A percentile compares a stretch with the other conserved stretches of the same genome.
These are phyloP conservation scores for Macropodus opercularis DNA, from an alignment of 2,797 vertebrate species.

Conservation along the genomic window DNA sequence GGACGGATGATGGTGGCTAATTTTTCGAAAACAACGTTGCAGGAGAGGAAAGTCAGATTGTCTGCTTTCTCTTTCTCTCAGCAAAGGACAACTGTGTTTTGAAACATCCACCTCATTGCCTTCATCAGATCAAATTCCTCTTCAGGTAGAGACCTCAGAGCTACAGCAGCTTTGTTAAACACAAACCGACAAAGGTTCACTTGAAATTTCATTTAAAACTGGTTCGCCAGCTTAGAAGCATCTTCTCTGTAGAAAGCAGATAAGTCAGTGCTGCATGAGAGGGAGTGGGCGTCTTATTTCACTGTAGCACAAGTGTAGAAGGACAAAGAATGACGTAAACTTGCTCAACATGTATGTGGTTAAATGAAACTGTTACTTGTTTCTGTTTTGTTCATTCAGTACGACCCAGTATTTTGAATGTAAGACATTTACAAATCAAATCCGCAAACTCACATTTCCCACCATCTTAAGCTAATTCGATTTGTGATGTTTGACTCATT, in stretches of 20 bases:
- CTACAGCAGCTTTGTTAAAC: background rate
- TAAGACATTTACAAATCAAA: background rate
- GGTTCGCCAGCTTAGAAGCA: background rate
- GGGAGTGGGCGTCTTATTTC: too few relatives aligned
- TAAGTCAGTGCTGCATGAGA: background rate
- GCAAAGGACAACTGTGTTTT: conserved; percentile 2
- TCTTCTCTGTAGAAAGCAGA: background rate
- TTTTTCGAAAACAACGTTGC: conserved; percentile 25
- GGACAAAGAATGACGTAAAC: conserved; percentile 15
- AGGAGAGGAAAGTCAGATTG: conserved; percentile 7
- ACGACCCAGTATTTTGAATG: background rate
- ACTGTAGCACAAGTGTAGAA: too few relatives aligned
- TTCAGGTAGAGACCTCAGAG: background rate
- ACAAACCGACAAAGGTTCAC: background rate
- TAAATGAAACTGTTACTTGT: background rate
- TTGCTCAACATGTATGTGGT: conserved; percentile 11
- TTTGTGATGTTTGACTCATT: background rate
- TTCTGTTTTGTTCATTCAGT: conserved; percentile 7
- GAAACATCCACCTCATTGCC: background rate
- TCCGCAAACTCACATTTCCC: background rate
- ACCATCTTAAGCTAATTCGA: background rate
- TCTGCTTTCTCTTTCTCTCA: background rate
- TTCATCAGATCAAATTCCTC: conserved; percentile 9
- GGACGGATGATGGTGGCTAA: conserved; percentile 12
- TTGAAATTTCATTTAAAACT: conserved; percentile 11